Evolutionary conservation across 2,888 invertebrate species (phyloP).

Genomic region (Pedicia rivosa): DNA sequence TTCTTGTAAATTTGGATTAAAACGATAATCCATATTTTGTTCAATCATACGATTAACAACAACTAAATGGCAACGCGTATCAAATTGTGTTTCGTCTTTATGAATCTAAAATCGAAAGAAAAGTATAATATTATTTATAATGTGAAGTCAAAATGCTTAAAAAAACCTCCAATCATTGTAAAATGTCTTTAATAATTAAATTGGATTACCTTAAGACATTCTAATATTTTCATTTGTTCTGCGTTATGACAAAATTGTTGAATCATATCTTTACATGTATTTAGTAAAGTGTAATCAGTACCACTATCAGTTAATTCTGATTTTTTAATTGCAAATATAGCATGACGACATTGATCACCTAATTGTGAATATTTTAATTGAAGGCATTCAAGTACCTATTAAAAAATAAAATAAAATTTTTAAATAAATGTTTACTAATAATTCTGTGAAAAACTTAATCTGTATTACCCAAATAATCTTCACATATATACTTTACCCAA

Average conservation of each 20-base stretch:
- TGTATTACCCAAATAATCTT: too few relatives aligned
- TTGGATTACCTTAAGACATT: slow-evolving; percentile 75
- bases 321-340: slow-evolving; percentile 70
- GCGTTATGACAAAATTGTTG: slow-evolving; percentile 65
- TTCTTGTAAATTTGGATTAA: slow-evolving; percentile 69
- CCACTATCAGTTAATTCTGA: slow-evolving; percentile 76
- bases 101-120: too few relatives aligned
- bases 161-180: too few relatives aligned
- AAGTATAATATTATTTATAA: too few relatives aligned
- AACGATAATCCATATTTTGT: slow-evolving; percentile 76
- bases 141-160: too few relatives aligned
- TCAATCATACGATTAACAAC: slow-evolving; percentile 81
- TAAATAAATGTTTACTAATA: too few relatives aligned
- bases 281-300: slow-evolving; percentile 71
- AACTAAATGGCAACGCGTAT: slow-evolving; percentile 64
- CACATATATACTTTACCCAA: too few relatives aligned
- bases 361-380: slow-evolving; percentile 45
- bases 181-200: too few relatives aligned
- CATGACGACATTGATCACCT: slow-evolving; percentile 53
- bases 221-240: slow-evolving; percentile 50
- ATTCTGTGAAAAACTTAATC: too few relatives aligned
- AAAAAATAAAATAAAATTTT: too few relatives aligned
- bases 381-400: slow-evolving; percentile 67
- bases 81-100: slow-evolving; percentile 62
- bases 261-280: slow-evolving; percentile 74